Percentiles rank a stretch among this genome's conserved stretches.
Conservation (phyloP, 2,797 vertebrate genomes). For the Chloroceryle inda region DNA sequence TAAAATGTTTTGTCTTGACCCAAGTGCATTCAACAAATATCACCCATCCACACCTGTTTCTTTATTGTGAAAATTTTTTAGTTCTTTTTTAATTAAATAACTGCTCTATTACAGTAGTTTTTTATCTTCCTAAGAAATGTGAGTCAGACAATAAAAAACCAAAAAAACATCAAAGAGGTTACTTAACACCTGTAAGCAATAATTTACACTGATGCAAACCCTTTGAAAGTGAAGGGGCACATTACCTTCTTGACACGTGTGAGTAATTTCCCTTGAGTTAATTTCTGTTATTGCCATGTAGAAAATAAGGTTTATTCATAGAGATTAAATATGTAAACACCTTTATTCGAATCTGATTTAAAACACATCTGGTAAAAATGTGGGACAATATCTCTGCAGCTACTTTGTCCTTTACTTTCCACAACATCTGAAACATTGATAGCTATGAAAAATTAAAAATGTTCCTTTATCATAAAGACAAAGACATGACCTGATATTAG, state of each 20-base stretch:
- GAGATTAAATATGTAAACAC: background rate
- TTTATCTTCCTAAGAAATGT: slow-evolving; percentile 62
- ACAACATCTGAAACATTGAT: background rate
- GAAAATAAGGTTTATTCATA: slow-evolving; percentile 6
- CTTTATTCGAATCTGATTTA: background rate
- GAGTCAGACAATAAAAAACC: slow-evolving; percentile 48
- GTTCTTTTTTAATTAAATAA: slow-evolving; percentile 64
- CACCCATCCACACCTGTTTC: background rate
- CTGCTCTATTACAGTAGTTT: slow-evolving; percentile 45
- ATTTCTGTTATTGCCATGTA: slow-evolving; percentile 8
- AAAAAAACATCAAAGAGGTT: slow-evolving; percentile 52
- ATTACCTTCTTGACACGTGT: slow-evolving; percentile 7
- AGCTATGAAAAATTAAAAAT: background rate
- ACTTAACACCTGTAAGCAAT: slow-evolving; percentile 69
- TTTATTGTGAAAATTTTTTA: slow-evolving; percentile 18
- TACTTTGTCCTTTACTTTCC: background rate
- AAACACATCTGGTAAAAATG: background rate
- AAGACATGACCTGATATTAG: background rate
- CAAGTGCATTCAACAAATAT: background rate
- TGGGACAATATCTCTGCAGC: background rate
- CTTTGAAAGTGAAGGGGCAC: slow-evolving; percentile 57
- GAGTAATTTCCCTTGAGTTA: slow-evolving; percentile 33
- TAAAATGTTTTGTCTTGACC: background rate
- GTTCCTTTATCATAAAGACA: background rate
- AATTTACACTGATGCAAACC: slow-evolving; percentile 61